Base-by-base conservation (phyloP, 2,113 vertebrate genomes). In the Syngnathus floridae region DNA sequence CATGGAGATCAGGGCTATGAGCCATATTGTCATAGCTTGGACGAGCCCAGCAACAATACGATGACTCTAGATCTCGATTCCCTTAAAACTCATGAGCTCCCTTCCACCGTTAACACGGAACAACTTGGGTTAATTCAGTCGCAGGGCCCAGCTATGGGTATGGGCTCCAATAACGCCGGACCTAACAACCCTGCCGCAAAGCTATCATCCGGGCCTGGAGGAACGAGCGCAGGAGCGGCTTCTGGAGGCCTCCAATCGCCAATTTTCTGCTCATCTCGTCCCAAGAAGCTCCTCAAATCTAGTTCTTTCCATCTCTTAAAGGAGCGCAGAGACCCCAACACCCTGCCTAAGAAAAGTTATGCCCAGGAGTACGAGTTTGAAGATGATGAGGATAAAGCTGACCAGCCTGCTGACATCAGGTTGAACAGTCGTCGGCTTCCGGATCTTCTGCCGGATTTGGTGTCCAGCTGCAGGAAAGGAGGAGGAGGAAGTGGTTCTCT, bases 281-380 rank as follows among this genome's bases (percentile, higher is more conserved):
- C 94, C 73, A 98, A 96, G 55, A 98, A 96, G 79, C 93, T 96
- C 55, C 91, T 96, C 0, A 96, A 96, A 54, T 96, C 95, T 0
- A 95, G 94, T 0, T 98, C 95, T 0, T 96, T 96, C 69, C 95
- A 96, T 66, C 84, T 98, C 35, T 82, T 98, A 0, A 93, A 95
- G 59, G 94, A 95, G 60, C 90, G 94, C 0, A 91, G 95, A 46
- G 94, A 95, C 0, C 92, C 95, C 0, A 92, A 89, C 83, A 94
- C 94, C 45, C 88, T 94, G 0, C 94, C 94, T 35, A 96, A 96
- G 64, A 96, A 96, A 51, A 93, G 91, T 65, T 96, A 96, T 0
- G 95, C 94, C 14, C 95, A 97, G 87, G 95, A 97, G 58, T 97
- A 97, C 1, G 95, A 97, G 76, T 97, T 96, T 36, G 92, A 96